These are phyloP conservation scores for Melanostoma mellinum DNA, from an alignment of 2,888 invertebrate species.

Conservation along the genomic window DNA sequence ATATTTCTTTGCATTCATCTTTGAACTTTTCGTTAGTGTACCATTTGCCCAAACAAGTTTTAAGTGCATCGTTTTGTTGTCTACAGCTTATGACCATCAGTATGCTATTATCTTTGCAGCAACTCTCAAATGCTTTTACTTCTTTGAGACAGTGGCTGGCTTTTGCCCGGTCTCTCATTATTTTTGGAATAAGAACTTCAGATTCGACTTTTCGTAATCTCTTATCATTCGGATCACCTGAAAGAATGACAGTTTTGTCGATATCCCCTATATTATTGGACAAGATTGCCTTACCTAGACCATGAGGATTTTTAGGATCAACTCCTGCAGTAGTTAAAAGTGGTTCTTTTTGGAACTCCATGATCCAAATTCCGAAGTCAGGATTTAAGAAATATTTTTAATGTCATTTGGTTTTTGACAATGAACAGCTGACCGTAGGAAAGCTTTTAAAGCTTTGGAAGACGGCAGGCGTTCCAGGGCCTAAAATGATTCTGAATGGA, in stretches of 20 bases:
- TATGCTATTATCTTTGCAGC: constrained; percentile 87
- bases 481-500: too few relatives aligned
- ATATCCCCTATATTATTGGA: background rate
- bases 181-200: constrained; percentile 94
- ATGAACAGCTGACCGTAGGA: background rate
- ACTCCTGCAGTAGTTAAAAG: constrained; percentile 24
- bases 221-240: constrained; percentile 84
- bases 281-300: constrained; percentile 76
- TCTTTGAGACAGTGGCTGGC: constrained; percentile 89
- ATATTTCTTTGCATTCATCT: constrained; percentile 89
- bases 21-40: constrained; percentile 89
- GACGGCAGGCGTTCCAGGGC: background rate
- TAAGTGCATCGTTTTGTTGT: constrained; percentile 86
- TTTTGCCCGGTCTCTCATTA: constrained; percentile 92
- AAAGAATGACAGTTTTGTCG: background rate
- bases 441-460: background rate
- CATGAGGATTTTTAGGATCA: constrained; percentile 79
- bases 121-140: constrained; percentile 88
- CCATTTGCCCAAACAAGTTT: constrained; percentile 89
- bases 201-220: constrained; percentile 93
- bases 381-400: background rate
- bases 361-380: background rate
- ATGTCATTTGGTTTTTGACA: constrained; percentile 7
- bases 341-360: constrained; percentile 46
- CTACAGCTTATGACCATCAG: constrained; percentile 90